Evolutionary conservation across 2,797 vertebrate species (phyloP).

Genomic region (Tenualosa ilisha): DNA sequence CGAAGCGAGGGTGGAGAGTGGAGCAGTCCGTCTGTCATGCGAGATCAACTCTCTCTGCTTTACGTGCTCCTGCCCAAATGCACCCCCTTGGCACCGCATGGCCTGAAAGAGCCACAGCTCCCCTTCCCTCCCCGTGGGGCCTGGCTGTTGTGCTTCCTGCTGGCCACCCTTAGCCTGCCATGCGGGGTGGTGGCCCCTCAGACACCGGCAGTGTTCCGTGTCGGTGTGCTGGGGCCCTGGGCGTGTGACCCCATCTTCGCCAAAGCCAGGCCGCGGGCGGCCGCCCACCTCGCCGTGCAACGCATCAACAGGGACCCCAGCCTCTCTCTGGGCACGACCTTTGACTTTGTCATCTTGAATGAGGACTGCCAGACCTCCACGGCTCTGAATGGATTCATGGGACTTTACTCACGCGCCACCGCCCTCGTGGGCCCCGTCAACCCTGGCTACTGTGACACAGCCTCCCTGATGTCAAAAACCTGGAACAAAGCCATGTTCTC

Average conservation of each 20-base stretch:
- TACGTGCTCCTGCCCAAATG: not conserved
- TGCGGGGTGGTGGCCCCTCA: constrained; percentile 36
- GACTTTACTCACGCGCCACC: constrained; percentile 65
- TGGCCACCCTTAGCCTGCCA: constrained; percentile 44
- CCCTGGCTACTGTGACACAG: constrained; percentile 75
- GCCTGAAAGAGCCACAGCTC: constrained; percentile 8
- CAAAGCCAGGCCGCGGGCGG: constrained; percentile 74
- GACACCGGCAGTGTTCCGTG: constrained; percentile 59
- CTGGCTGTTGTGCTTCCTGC: constrained; percentile 48
- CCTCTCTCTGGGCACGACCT: constrained; percentile 59
- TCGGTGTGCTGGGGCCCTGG: constrained; percentile 78
- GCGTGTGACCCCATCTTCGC: constrained; percentile 73
- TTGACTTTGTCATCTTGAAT: constrained; percentile 73
- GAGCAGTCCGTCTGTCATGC: not conserved
- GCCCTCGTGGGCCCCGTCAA: constrained; percentile 77
- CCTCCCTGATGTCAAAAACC: constrained; percentile 67
- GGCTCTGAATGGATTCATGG: constrained; percentile 69
- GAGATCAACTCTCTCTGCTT: not conserved
- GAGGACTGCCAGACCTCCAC: constrained; percentile 75
- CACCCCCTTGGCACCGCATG: not conserved
- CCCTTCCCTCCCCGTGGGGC: constrained; percentile 12
- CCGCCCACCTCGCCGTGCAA: constrained; percentile 68
- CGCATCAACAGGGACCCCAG: constrained; percentile 70
- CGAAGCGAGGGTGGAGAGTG: not conserved
- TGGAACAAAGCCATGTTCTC: constrained; percentile 82